phyloP scores from a whole-genome alignment of 2,888 invertebrate species.

The Miltochrista miniata region DNA sequence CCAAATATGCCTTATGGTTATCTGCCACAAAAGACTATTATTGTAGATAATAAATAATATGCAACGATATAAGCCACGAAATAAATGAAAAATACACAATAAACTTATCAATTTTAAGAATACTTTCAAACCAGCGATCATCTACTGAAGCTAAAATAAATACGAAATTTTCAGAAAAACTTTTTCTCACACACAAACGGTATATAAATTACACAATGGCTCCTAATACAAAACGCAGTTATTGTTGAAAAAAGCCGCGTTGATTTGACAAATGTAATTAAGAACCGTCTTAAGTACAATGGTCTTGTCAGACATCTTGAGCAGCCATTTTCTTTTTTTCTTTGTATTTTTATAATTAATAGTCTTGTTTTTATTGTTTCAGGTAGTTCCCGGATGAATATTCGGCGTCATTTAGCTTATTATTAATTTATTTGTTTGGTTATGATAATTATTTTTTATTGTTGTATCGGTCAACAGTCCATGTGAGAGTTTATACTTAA shows the following conservation, averaged over 20 bases:
- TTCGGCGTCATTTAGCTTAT: neutral
- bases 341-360: conserved; percentile 36
- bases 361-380: conserved; percentile 46
- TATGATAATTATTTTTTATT: too few relatives aligned
- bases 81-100: too few relatives aligned
- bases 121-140: neutral
- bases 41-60: too few relatives aligned
- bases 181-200: neutral
- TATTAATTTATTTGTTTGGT: too few relatives aligned
- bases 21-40: too few relatives aligned
- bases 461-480: too few relatives aligned
- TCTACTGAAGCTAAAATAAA: neutral
- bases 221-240: conserved; percentile 27
- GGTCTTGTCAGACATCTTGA: conserved; percentile 25
- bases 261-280: conserved; percentile 48
- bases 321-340: conserved; percentile 32
- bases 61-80: too few relatives aligned
- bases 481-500: too few relatives aligned
- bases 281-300: conserved; percentile 32
- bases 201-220: conserved; percentile 23
- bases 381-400: conserved; percentile 36
- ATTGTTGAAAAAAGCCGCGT: conserved; percentile 16
- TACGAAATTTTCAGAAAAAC: neutral
- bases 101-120: too few relatives aligned
- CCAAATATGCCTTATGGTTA: too few relatives aligned